Base-by-base conservation (phyloP, 2,797 vertebrate species). In the Apogon hyalosoma region DNA sequence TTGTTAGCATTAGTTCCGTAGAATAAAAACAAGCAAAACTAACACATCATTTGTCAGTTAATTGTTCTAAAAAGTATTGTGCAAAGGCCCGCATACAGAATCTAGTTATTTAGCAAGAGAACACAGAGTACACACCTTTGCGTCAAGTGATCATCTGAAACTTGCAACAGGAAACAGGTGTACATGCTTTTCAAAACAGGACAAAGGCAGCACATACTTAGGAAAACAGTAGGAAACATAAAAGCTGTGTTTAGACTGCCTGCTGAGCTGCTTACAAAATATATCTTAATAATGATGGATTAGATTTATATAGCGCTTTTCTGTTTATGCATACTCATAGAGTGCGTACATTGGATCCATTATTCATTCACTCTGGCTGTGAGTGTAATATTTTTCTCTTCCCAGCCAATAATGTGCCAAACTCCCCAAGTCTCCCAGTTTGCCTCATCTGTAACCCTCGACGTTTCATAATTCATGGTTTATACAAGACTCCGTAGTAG, bases 241-340 rank as follows among this genome's bases (percentile, higher is more conserved):
- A 73, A 72, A 28, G 28, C 68, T 68, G 50, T 83, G 75, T 77
- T 86, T 69, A 69, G 47, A 50, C 52, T 63, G 61, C 49, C 52
- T 51, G 43, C 54, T 40, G 39, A 21, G 46, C 47, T 33, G 7
- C 60, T 45, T 69, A 15, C 62, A 60, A 28, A 54, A 73, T 75
- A 51, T 7, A 66, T 45, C 62, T 63, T 16, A 52, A 72, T 72
- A 1, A 63, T 28, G 24, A 6, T 28, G 24, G 4, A 28, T 4
- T 28, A 28, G 24, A 5, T 28, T 28, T 28, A 28, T 28, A 28
- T 6, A 28, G 4, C 4, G 6, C 24, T 28, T 28, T 28, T 28
- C 24, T 28, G 5, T 28, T 28, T 28, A 28, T 6, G 4, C 24
- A 28, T 28, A 28, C 4, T 28, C 24, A 28, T n/a, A n/a, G 1